These are phyloP conservation scores for Muntiacus reevesi DNA, from an alignment of 2,113 vertebrate genomes.

Conservation along the genomic window DNA sequence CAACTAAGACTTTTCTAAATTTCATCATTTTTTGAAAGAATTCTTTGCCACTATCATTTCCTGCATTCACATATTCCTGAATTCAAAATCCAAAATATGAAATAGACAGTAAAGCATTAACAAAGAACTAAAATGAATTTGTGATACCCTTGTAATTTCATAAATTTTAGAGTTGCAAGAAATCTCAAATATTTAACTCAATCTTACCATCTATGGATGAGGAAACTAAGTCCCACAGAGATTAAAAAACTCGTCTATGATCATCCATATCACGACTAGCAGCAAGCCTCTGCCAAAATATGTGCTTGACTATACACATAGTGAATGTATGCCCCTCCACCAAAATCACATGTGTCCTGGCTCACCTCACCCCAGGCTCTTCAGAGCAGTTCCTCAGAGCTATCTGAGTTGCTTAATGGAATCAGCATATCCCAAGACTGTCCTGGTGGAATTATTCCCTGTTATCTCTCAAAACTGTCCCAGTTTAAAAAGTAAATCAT, in stretches of 20 bases:
- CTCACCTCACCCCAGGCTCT: not conserved
- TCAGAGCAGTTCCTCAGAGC: not conserved
- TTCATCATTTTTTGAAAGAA: not conserved
- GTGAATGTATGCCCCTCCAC: not conserved
- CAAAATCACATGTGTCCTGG: not conserved
- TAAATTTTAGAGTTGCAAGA: not conserved
- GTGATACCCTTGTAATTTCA: not conserved
- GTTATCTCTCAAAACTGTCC: not conserved
- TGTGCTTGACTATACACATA: not conserved
- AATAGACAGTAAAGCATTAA: not conserved
- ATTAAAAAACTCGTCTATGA: not conserved
- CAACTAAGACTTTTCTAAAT: not conserved
- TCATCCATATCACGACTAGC: not conserved
- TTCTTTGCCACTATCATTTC: not conserved
- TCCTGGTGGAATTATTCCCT: not conserved
- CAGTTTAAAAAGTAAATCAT: not conserved
- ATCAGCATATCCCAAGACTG: not conserved
- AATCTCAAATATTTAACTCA: not conserved
- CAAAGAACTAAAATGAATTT: not conserved
- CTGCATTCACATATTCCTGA: not conserved
- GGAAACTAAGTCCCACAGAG: not conserved
- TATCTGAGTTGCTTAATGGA: not conserved
- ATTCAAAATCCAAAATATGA: not conserved
- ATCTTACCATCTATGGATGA: not conserved
- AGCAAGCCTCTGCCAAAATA: not conserved